Base-by-base conservation (phyloP, 2,113 vertebrate species). In the Blennius ocellaris region DNA sequence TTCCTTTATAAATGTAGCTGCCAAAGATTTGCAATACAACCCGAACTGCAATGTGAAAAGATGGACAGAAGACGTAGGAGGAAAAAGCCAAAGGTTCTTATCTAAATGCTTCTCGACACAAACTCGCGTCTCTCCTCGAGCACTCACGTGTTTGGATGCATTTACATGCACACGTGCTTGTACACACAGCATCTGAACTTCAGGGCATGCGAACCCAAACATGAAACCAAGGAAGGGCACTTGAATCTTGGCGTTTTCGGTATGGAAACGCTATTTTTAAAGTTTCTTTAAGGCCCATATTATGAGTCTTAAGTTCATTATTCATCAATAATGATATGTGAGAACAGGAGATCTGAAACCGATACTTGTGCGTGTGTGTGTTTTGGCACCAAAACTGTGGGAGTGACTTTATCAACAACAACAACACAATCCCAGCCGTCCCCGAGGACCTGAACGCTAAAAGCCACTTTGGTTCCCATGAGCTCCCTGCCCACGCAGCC, bases 381-480 rank as follows among this genome's bases (percentile, higher is more conserved):
- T 75, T 77, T 79, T 82, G 76, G 73, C 61, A 10, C 53, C 6
- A 21, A 55, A 47, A 66, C 83, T 84, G 65, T 86, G 82, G 82
- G 75, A 88, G 69, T 56, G 62, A 16, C 0, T 65, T 68, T 75
- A 75, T 79, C 80, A 83, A 79, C 81, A 87, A 78, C 71, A 57
- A 81, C 78, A 81, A 60, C 56, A 61, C 21, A 73, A 72, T 70
- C 76, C 66, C 38, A 50, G 38, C 14, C 6, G 40, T 76, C 88
- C 76, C 76, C 0, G 8, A 55, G 75, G 80, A 73, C 70, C 56
- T 14, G 15, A 72, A 51, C 52, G 3, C 62, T 54, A 53, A 88
- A 82, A 79, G 69, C 49, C 72, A 56, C 69, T 69, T 60, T 30
- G 58, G 82, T 88, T 90, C 84, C 82, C 86, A 89, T 80, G 85